phyloP scores from a whole-genome alignment of 2,797 vertebrate species.

The Ataeniobius toweri region DNA sequence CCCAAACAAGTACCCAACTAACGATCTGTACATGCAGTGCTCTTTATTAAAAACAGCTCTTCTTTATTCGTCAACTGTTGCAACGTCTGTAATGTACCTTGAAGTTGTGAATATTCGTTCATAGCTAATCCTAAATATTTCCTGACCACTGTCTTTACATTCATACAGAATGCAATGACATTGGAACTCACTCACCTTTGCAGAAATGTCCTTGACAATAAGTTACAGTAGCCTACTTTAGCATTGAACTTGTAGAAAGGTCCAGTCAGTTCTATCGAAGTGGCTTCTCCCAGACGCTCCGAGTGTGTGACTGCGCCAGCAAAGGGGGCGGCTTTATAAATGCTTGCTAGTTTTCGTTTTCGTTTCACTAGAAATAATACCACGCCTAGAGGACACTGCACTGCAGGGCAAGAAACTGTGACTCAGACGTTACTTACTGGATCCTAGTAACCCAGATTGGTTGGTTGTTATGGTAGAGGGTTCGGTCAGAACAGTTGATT shows the following conservation, averaged over 20 bases:
- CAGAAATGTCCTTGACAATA: background rate
- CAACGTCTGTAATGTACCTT: background rate
- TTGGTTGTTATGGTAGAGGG: background rate
- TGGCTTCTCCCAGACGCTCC: background rate
- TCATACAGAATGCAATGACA: background rate
- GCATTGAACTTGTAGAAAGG: background rate
- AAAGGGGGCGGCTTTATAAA: constrained; percentile 18
- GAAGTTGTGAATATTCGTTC: background rate
- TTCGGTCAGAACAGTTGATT: background rate
- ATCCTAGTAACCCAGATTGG: background rate
- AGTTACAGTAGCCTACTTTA: background rate
- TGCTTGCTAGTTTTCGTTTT: constrained; percentile 44
- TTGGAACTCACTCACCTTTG: background rate
- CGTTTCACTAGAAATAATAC: constrained; percentile 43
- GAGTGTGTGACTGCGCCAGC: background rate
- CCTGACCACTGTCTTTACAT: no score
- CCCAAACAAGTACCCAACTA: background rate
- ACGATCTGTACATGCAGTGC: background rate
- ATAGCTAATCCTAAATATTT: background rate
- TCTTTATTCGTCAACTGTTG: background rate
- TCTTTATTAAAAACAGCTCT: background rate
- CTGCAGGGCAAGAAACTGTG: background rate
- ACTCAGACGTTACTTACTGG: background rate
- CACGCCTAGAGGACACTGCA: background rate
- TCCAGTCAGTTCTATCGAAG: background rate